These are phyloP conservation scores for Ernsta delagoae DNA, from an alignment of 2,888 invertebrate genomes.

Conservation along the genomic window DNA sequence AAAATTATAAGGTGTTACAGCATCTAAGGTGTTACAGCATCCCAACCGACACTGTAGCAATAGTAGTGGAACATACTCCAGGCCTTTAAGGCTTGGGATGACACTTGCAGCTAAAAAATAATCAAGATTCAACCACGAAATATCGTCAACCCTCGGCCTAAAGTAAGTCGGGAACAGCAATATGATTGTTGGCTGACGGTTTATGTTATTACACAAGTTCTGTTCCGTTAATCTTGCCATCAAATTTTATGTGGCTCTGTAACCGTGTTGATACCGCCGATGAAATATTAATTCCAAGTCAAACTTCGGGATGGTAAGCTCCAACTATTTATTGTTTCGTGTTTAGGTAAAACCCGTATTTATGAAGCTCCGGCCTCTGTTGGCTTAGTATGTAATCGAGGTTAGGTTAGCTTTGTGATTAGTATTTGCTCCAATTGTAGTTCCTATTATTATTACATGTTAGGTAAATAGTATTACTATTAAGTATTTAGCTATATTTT, in stretches of 20 bases:
- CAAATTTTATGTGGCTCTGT: slow-evolving; percentile 25
- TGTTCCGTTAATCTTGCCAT: slow-evolving; percentile 30
- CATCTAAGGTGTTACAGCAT: too few species aligned
- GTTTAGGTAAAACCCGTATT: slow-evolving; percentile 23
- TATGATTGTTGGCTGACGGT: slow-evolving; percentile 23
- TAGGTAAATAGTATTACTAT: too few species aligned
- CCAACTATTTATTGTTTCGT: slow-evolving; percentile 10
- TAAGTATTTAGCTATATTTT: too few species aligned
- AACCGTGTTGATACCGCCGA: slow-evolving; percentile 27
- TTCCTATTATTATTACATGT: too few species aligned
- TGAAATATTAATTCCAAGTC: slow-evolving; percentile 32
- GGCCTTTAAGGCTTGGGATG: too few species aligned
- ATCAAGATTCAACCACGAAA: too few species aligned
- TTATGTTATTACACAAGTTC: slow-evolving; percentile 34
- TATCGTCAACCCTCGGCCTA: not conserved
- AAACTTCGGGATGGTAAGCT: slow-evolving; percentile 18
- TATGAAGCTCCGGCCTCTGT: slow-evolving; percentile 11
- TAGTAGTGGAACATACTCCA: too few species aligned
- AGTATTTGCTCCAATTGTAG: not conserved
- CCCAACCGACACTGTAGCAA: too few species aligned
- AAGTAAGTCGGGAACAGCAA: slow-evolving; percentile 22
- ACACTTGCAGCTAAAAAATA: too few species aligned
- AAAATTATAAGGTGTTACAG: too few species aligned
- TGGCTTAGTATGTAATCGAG: slow-evolving; percentile 15
- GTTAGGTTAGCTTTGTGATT: slow-evolving; percentile 7